Conservation (phyloP, 1,140 invertebrate species). For the Drosophila arawakana region DNA sequence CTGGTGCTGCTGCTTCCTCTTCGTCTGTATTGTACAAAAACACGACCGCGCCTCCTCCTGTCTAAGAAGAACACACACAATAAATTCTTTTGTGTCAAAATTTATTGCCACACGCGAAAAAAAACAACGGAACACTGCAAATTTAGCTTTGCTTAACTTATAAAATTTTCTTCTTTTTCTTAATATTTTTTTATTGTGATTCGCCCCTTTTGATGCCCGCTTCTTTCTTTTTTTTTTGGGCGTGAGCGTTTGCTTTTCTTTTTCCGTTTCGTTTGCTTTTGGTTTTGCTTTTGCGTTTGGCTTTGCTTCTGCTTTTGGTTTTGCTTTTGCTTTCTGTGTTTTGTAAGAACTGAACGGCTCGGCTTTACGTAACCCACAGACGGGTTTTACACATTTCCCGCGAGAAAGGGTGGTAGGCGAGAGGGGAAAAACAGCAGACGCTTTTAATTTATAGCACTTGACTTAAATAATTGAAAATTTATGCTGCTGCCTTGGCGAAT, state of each 20-base stretch:
- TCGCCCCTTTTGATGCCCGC: slow-evolving; percentile 22
- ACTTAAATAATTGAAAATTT: slow-evolving; percentile 18
- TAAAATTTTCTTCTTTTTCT: slow-evolving; percentile 38
- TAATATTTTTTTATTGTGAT: slow-evolving; percentile 37
- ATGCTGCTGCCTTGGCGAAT: slow-evolving; percentile 13
- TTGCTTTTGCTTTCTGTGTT: slow-evolving; percentile 57
- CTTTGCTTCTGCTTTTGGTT: slow-evolving; percentile 27
- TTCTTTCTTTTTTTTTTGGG: slow-evolving; percentile 36
- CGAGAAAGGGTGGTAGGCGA: not conserved
- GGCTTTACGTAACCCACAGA: slow-evolving; percentile 77
- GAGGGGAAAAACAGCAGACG: slow-evolving; percentile 18
- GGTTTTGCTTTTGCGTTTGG: slow-evolving; percentile 57
- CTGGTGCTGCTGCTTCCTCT: slow-evolving; percentile 28
- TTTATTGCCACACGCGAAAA: slow-evolving; percentile 75
- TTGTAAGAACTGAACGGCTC: slow-evolving; percentile 76
- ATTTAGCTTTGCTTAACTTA: slow-evolving; percentile 58
- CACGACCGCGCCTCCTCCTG: slow-evolving; percentile 77
- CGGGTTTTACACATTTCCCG: slow-evolving; percentile 48
- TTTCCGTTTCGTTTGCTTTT: slow-evolving; percentile 38
- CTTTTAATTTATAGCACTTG: slow-evolving; percentile 8
- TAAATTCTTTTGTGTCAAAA: slow-evolving; percentile 59
- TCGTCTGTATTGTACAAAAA: slow-evolving; percentile 50
- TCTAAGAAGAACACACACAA: slow-evolving; percentile 43
- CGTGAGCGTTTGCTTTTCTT: slow-evolving; percentile 67
- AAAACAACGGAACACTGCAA: slow-evolving; percentile 63